phyloP scores from a whole-genome alignment of 2,797 vertebrate genomes.

The Danio kyathit region DNA sequence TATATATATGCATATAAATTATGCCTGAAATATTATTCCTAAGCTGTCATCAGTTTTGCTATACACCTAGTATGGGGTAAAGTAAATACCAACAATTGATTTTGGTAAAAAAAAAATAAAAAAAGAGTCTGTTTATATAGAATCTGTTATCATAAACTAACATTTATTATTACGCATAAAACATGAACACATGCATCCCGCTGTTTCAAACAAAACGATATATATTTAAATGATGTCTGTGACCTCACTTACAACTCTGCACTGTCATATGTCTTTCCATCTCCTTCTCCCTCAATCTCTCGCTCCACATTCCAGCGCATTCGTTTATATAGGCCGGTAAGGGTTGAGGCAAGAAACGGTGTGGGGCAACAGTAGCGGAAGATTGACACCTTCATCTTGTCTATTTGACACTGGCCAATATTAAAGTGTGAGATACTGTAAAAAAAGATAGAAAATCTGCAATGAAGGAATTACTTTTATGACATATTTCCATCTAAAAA shows the following conservation, averaged over 20 bases:
- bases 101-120: neutral
- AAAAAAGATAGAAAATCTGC: constrained; percentile 17
- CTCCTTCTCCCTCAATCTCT: constrained; percentile 51
- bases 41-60: neutral
- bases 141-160: too few relatives aligned
- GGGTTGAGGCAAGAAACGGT: constrained; percentile 72
- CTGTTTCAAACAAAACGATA: too few relatives aligned
- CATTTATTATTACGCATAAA: too few relatives aligned
- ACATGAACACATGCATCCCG: too few relatives aligned
- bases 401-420: constrained; percentile 78
- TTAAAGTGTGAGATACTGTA: constrained; percentile 84
- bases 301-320: constrained; percentile 88
- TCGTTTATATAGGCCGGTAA: constrained; percentile 80
- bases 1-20: too few relatives aligned
- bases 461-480: neutral
- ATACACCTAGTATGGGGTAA: neutral
- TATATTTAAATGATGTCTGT: neutral
- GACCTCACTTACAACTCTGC: constrained; percentile 74
- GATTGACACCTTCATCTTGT: constrained; percentile 73
- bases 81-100: neutral
- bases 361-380: constrained; percentile 81
- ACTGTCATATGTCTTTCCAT: constrained; percentile 28
- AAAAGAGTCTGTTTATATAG: neutral
- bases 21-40: neutral
- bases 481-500: neutral